Evolutionary conservation across 2,113 vertebrate genomes (phyloP), one percentile per base, ranked within the genome.

Genomic region (Halichoeres trimaculatus): DNA sequence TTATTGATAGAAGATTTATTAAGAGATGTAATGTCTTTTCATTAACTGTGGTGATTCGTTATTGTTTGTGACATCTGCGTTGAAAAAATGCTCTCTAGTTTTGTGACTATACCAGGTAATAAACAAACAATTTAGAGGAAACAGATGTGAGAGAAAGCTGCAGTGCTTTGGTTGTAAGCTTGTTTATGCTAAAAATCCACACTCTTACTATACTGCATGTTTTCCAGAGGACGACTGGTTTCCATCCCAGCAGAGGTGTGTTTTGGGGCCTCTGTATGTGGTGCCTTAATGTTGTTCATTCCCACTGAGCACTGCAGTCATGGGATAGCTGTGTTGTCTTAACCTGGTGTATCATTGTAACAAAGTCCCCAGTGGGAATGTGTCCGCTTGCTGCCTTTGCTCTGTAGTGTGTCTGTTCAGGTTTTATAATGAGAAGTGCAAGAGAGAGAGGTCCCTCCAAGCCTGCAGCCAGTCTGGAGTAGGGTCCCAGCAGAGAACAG

Each of bases 401-500:
- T 59, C 70, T 74, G 48, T 26, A 8, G 63, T 58, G 56, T 67
- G 70, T 80, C 53, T 76, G 75, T 64, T 83, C 76, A 66, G 67
- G 66, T 78, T 76, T 70, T 74, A 60, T 85, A 86, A 86, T 82
- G 73, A 87, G 67, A 87, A 83, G 69, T 80, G 78, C 78, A 80
- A 72, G 66, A 76, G 80, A 84, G 66, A 84, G 67, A 80, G 66
- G 52, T 76, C 76, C 66, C 74, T 63, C 41, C 40, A 55, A 76
- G 79, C 61, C 48, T 66, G 65, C 17, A 68, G 69, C 43, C 63
- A 69, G 57, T 79, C 65, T 58, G 78, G 64, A 75, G 72, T 58
- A 70, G 62, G 41, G 20, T 78, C 70, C 61, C 36, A 76, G 67
- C 13, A 51, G 73, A 77, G 38, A 55, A 36, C 55, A 35, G 38